Evolutionary conservation across 2,113 vertebrate species (phyloP).

Genomic region (Pteruthius melanotis): DNA sequence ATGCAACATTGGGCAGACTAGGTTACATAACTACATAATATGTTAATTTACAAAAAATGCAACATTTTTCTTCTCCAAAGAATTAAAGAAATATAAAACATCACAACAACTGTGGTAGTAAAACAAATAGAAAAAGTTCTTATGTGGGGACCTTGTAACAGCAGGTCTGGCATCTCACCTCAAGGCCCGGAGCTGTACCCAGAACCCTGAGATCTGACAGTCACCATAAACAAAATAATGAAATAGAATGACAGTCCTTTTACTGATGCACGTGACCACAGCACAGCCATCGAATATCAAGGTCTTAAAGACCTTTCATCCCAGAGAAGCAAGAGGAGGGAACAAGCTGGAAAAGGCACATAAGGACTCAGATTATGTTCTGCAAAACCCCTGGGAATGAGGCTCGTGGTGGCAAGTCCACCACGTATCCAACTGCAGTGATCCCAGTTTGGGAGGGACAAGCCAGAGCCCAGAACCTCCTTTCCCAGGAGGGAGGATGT

Average conservation of each 20-base stretch:
- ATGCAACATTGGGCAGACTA: not conserved
- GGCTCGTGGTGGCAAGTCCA: not conserved
- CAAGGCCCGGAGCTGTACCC: not conserved
- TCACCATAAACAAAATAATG: not conserved
- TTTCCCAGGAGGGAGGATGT: not conserved
- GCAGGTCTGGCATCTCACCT: not conserved
- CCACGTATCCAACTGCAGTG: fast-evolving
- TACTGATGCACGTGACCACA: not conserved
- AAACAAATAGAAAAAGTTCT: not conserved
- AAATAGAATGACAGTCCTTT: not conserved
- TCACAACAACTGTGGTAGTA: not conserved
- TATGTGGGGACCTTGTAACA: not conserved
- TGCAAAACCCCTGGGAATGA: not conserved
- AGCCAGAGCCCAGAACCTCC: not conserved
- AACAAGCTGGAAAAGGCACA: not conserved
- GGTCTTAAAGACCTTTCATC: not conserved
- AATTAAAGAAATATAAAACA: not conserved
- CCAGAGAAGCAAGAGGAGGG: not conserved
- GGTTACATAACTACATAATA: not conserved
- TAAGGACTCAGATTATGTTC: not conserved
- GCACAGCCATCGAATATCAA: not conserved
- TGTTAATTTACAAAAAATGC: not conserved
- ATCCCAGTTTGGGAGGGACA: not conserved
- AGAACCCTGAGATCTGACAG: not conserved
- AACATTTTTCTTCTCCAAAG: not conserved